phyloP scores from a whole-genome alignment of 2,113 vertebrate species.

The Anhinga rufa region DNA sequence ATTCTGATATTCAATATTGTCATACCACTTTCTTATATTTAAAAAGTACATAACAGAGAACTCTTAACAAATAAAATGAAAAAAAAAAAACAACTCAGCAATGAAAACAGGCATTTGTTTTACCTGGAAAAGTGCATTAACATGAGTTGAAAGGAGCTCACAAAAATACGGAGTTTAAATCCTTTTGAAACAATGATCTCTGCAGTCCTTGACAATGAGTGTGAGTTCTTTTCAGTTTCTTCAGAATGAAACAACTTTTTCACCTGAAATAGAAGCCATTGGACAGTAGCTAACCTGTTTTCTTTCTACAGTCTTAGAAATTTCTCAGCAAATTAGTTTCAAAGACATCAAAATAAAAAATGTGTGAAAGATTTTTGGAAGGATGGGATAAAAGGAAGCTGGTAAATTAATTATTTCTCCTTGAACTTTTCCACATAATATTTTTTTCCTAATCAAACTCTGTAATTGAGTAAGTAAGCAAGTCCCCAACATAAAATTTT shows the following conservation, averaged over 20 bases:
- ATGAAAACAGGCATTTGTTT: neutral
- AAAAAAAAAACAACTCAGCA: accelerated
- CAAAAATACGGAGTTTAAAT: neutral
- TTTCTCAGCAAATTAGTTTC: slow-evolving; percentile 14
- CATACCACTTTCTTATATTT: neutral
- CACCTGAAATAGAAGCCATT: slow-evolving; percentile 26
- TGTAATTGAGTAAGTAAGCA: neutral
- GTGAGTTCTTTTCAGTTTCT: neutral
- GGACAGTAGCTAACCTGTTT: slow-evolving; percentile 23
- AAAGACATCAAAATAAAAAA: slow-evolving; percentile 18
- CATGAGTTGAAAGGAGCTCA: neutral
- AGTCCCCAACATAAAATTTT: neutral
- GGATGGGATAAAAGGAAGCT: neutral
- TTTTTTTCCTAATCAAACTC: slow-evolving; percentile 8
- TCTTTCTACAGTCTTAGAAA: neutral
- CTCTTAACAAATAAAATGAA: neutral
- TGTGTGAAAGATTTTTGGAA: neutral
- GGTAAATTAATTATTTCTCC: slow-evolving; percentile 37
- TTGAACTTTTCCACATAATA: slow-evolving; percentile 6
- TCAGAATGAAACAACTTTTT: neutral
- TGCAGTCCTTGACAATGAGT: neutral
- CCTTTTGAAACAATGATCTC: neutral
- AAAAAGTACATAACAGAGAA: neutral
- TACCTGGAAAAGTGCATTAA: neutral
- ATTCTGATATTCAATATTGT: neutral